phyloP scores from a whole-genome alignment of 2,113 vertebrate species.

The Prietella phreatophila region DNA sequence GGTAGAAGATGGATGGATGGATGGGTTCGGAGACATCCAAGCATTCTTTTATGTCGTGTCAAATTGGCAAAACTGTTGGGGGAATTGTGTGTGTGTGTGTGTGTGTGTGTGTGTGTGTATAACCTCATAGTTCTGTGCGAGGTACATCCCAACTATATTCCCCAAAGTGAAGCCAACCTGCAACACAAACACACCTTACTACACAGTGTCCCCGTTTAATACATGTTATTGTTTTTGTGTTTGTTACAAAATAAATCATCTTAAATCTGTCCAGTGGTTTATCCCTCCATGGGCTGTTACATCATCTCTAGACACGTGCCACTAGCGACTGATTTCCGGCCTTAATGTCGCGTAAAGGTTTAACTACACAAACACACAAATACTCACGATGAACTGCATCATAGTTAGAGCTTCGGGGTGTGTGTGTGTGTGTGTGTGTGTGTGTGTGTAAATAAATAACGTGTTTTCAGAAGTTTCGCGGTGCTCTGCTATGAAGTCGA shows the following conservation, averaged over 20 bases:
- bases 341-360: neutral
- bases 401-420: slow-evolving; percentile 56
- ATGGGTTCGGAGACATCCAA: neutral
- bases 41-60: neutral
- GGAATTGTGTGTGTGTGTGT: too few species aligned
- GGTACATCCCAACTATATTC: slow-evolving; percentile 94
- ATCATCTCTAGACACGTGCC: too few species aligned
- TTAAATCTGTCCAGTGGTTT: neutral
- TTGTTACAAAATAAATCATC: neutral
- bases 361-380: neutral
- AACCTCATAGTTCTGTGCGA: slow-evolving; percentile 96
- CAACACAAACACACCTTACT: slow-evolving; percentile 20
- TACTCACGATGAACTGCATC: slow-evolving; percentile 76
- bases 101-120: too few species aligned
- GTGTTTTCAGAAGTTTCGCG: neutral
- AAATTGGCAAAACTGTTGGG: neutral
- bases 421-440: too few species aligned
- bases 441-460: neutral
- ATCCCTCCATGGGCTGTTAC: neutral
- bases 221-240: too few species aligned
- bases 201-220: neutral
- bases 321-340: neutral
- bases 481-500: neutral
- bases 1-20: too few species aligned
- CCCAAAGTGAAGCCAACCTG: slow-evolving; percentile 94